Evolutionary conservation across 2,888 invertebrate species (phyloP).

Genomic region (Conus canariensis): DNA sequence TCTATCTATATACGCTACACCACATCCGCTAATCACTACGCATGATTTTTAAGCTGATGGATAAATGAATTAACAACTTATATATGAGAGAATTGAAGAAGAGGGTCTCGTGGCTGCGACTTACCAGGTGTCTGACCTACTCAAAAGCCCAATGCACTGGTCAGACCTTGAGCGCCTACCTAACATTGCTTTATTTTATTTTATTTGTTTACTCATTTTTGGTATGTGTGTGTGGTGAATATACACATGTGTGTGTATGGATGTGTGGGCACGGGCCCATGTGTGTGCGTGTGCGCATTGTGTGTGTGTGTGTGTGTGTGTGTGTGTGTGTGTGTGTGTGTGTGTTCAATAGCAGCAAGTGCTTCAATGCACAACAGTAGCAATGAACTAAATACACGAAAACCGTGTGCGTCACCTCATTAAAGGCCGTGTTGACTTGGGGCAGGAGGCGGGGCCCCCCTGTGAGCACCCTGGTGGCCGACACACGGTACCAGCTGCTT

Average conservation of each 20-base stretch:
- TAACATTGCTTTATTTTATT: too few relatives aligned
- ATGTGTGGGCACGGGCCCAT: not conserved
- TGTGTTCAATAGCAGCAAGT: not conserved
- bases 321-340: conserved; percentile 3
- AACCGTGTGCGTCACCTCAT: conserved; percentile 77
- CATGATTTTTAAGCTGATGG: too few relatives aligned
- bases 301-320: not conserved
- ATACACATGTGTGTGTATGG: not conserved
- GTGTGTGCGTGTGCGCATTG: not conserved
- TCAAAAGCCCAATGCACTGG: too few relatives aligned
- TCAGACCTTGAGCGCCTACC: too few relatives aligned
- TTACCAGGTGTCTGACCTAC: too few relatives aligned
- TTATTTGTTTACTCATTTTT: too few relatives aligned
- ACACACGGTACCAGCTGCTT: conserved; percentile 83
- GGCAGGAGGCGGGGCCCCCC: conserved; percentile 80
- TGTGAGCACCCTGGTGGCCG: conserved; percentile 81
- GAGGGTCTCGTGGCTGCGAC: too few relatives aligned
- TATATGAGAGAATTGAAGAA: too few relatives aligned
- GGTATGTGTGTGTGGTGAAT: not conserved
- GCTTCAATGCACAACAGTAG: not conserved
- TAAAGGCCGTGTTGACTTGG: conserved; percentile 79
- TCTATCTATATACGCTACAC: too few relatives aligned
- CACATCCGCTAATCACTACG: too few relatives aligned
- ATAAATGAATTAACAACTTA: too few relatives aligned
- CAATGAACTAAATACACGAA: not conserved